phyloP scores from a whole-genome alignment of 2,113 vertebrate genomes.

The Larimichthys polyactis region DNA sequence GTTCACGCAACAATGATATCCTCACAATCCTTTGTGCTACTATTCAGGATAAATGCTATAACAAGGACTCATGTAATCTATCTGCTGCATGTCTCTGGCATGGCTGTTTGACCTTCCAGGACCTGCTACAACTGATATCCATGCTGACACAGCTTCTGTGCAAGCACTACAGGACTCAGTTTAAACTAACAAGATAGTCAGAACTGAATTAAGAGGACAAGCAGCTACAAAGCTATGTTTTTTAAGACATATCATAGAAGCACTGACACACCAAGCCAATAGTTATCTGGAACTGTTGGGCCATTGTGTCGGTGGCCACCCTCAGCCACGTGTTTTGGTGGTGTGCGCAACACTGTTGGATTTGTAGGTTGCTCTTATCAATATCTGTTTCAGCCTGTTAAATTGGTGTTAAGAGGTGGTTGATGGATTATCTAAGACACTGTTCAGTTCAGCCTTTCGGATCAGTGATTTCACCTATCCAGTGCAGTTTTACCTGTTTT shows the following conservation, averaged over 20 bases:
- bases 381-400: too few relatives aligned
- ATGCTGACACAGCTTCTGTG: background rate
- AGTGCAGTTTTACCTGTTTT: background rate
- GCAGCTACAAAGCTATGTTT: background rate
- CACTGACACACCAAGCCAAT: too few relatives aligned
- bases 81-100: too few relatives aligned
- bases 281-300: too few relatives aligned
- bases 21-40: too few relatives aligned
- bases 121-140: background rate
- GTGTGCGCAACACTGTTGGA: too few relatives aligned
- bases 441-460: too few relatives aligned
- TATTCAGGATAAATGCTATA: background rate
- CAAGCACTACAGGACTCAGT: background rate
- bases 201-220: background rate
- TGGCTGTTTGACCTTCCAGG: slow-evolving; percentile 6
- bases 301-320: too few relatives aligned
- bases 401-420: too few relatives aligned
- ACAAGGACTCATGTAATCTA: background rate
- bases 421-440: too few relatives aligned
- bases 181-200: background rate
- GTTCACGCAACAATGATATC: background rate
- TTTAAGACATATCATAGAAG: background rate
- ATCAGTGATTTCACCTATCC: background rate
- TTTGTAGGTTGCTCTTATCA: too few relatives aligned
- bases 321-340: too few relatives aligned